phyloP scores from a whole-genome alignment of 2,888 invertebrate genomes.

The Flabesymbios commensalis region DNA sequence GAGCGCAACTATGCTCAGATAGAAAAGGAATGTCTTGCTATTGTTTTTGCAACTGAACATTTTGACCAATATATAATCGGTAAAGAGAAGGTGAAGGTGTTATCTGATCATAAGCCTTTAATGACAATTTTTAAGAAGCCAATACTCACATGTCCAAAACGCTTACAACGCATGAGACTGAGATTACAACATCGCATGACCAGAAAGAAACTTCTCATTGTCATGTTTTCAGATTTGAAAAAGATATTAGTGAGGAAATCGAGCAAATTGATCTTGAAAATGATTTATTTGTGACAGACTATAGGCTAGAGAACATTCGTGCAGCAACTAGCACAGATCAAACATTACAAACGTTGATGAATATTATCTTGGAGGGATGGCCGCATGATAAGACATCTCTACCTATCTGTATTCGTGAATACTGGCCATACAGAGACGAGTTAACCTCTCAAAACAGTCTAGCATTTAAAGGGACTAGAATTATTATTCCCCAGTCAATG shows the following conservation, averaged over 20 bases:
- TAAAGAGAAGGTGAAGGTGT: too few species aligned
- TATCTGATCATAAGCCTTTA: too few species aligned
- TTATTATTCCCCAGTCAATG: background rate
- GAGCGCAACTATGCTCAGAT: too few species aligned
- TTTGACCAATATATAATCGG: too few species aligned
- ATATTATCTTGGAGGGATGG: background rate
- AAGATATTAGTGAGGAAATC: background rate
- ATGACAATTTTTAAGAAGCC: too few species aligned
- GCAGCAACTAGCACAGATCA: background rate
- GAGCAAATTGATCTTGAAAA: background rate
- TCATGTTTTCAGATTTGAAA: too few species aligned
- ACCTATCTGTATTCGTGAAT: background rate
- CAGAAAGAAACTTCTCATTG: too few species aligned
- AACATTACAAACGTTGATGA: background rate
- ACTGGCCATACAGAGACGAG: conserved; percentile 2
- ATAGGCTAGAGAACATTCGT: background rate
- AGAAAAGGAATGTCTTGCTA: too few species aligned
- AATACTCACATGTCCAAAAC: too few species aligned
- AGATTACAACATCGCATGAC: too few species aligned
- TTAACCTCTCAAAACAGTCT: background rate
- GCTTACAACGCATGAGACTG: too few species aligned
- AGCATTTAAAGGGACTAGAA: background rate
- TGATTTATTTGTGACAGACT: background rate
- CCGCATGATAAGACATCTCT: background rate
- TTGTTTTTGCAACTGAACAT: too few species aligned